These are phyloP conservation scores for Hippocampus comes DNA, from an alignment of 2,113 vertebrate genomes.

Conservation along the genomic window DNA sequence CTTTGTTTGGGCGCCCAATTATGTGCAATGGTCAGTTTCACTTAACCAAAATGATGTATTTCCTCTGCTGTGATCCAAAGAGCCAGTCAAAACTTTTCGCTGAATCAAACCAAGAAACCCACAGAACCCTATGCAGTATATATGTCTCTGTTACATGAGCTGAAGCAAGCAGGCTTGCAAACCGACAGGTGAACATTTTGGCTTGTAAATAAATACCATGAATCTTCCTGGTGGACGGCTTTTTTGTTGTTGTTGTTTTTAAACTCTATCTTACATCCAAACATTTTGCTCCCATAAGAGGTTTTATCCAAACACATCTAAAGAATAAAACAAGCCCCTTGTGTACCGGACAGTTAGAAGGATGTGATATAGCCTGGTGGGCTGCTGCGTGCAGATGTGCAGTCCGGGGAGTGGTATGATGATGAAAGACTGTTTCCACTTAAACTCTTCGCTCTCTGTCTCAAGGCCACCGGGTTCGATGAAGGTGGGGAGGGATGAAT, in stretches of 20 bases:
- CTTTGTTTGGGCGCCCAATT: constrained; percentile 53
- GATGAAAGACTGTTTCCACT: constrained; percentile 69
- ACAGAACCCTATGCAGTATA: constrained; percentile 10
- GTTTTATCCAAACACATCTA: background rate
- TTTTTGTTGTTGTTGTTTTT: background rate
- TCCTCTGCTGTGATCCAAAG: constrained; percentile 57
- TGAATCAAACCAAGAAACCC: constrained; percentile 41
- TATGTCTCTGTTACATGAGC: background rate
- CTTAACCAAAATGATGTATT: constrained; percentile 61
- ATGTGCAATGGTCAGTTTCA: constrained; percentile 69
- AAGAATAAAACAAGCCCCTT: background rate
- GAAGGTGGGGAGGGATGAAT: constrained; percentile 49
- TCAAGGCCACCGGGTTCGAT: constrained; percentile 58
- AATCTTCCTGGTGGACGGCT: background rate
- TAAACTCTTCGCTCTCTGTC: constrained; percentile 59
- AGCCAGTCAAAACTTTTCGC: constrained; percentile 42
- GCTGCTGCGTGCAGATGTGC: constrained; percentile 56
- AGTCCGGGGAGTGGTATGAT: constrained; percentile 40
- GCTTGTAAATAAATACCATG: background rate
- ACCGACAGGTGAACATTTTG: background rate
- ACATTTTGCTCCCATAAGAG: background rate
- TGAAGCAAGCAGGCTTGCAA: background rate
- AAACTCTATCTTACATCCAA: background rate
- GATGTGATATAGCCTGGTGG: constrained; percentile 26
- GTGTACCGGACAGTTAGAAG: constrained; percentile 15